These are phyloP conservation scores for Arrhopalites spinosus DNA, from an alignment of 2,888 invertebrate species.

Conservation along the genomic window DNA sequence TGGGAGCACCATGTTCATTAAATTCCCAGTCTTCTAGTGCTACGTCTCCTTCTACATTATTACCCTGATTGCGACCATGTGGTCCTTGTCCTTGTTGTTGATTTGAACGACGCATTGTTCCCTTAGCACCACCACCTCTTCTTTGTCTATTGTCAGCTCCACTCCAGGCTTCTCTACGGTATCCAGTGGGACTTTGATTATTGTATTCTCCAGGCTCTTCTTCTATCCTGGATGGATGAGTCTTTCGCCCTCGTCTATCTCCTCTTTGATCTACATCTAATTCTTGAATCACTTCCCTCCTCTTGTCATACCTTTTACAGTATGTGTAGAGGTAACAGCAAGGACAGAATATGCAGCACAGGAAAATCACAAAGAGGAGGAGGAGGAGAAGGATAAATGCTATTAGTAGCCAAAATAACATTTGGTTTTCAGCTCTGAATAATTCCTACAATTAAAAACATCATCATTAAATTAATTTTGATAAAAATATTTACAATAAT, in stretches of 20 bases:
- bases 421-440: conserved; percentile 74
- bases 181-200: conserved; percentile 32
- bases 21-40: conserved; percentile 54
- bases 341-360: conserved; percentile 82
- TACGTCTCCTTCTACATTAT: conserved; percentile 44
- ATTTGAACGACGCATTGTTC: conserved; percentile 19
- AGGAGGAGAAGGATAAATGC: conserved; percentile 75
- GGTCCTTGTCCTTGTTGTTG: conserved; percentile 30
- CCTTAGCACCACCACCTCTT: conserved; percentile 58
- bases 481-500: not conserved
- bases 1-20: conserved; percentile 38
- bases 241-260: conserved; percentile 19
- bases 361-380: conserved; percentile 71
- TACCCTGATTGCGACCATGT: not conserved
- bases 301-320: conserved; percentile 44
- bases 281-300: conserved; percentile 28
- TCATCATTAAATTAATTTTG: not conserved
- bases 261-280: conserved; percentile 30
- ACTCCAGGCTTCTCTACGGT: conserved; percentile 79
- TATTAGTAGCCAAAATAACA: conserved; percentile 77
- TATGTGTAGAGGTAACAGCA: conserved; percentile 60
- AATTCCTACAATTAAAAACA: conserved; percentile 58
- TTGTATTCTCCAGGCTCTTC: conserved; percentile 37
- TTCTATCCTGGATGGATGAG: conserved; percentile 33
- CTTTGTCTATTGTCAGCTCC: conserved; percentile 62